Evolutionary conservation across 2,797 vertebrate species (phyloP), one percentile per base, ranked within the genome.

Genomic region (Anas bahamensis): DNA sequence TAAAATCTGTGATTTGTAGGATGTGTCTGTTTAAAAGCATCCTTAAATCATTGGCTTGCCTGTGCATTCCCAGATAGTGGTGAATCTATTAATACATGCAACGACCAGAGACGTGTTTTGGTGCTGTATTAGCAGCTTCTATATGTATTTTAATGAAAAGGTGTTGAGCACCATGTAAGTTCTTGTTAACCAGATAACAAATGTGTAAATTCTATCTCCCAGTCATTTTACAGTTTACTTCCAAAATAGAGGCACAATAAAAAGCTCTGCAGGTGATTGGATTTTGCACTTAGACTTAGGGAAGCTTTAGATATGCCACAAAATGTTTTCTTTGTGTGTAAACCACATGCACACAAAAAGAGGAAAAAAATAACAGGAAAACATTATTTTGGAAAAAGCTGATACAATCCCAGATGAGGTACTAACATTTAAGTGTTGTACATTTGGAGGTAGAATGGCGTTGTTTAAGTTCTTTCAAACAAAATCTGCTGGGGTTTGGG

Each of bases 21-120:
- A 91, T 88, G 92, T 78, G 17, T 70, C 85, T 86, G 13, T 86
- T 80, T 88, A 91, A 94, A 93, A 33, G 24, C 24, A 13, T 61
- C 37, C 70, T 78, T 86, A 52, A 70, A 16, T 60, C 63, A 24
- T 85, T 85, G 29, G n/a, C 35, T 24, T 68, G 8, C 68, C 56
- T 77, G 55, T 31, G 48, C 0, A 0, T 72, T 92, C 37, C 29
- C 57, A 60, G 72, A 48, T 75, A 85, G 81, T 69, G 61, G 12
- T 75, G n/a, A 86, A 68, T 70, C 44, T 85, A 13, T 80, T 71
- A 88, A 57, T 26, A 57, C 4, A 77, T n/a, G 29, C 73, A 59
- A 48, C 50, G 1, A 55, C 66, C 15, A 4, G 5, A 59, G 44
- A 86, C 69, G 16, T 56, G 13, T 50, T 42, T 77, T 73, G 44